These are phyloP conservation scores for Diarsia mendica DNA, from an alignment of 2,888 invertebrate genomes.

Conservation along the genomic window DNA sequence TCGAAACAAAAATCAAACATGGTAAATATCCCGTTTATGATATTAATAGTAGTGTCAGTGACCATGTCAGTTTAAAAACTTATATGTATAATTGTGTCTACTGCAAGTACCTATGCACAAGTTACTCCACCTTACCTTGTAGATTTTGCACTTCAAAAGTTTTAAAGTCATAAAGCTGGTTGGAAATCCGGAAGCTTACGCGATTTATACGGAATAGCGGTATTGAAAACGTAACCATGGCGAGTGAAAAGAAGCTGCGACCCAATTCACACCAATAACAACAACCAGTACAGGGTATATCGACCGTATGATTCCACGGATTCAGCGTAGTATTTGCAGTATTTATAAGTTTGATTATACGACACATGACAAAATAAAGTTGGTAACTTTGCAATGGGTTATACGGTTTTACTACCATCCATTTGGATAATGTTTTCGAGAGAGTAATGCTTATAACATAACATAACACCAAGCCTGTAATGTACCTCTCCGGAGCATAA, in stretches of 20 bases:
- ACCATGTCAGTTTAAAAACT: no score
- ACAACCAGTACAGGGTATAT: background rate
- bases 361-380: background rate
- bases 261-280: slow-evolving; percentile 8
- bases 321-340: background rate
- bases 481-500: background rate
- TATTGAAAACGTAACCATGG: background rate
- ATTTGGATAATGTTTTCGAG: background rate
- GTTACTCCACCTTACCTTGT: background rate
- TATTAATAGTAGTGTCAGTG: no score
- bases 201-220: background rate
- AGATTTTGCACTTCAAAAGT: background rate
- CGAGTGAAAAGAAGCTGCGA: background rate
- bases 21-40: no score
- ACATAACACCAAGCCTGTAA: no score
- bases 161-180: background rate
- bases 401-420: background rate
- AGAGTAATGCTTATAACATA: no score
- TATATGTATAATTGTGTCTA: background rate
- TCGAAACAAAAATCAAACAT: no score
- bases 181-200: background rate
- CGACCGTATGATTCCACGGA: background rate
- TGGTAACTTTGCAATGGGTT: background rate
- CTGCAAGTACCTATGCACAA: background rate
- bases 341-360: background rate